Conservation (phyloP, 2,888 invertebrate genomes). For the Apoderus coryli region DNA sequence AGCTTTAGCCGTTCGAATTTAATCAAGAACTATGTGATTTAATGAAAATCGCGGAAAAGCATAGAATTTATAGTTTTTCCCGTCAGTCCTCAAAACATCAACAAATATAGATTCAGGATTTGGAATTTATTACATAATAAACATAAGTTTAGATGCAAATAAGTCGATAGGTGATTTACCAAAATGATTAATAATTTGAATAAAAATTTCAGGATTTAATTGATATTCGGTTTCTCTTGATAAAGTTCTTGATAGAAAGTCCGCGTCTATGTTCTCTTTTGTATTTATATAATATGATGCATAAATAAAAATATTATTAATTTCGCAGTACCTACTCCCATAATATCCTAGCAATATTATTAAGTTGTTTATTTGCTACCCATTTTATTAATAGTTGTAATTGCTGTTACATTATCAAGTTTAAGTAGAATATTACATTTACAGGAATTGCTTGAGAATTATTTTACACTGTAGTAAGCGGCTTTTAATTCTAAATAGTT, state of each 20-base stretch:
- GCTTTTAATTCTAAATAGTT: constrained; percentile 13
- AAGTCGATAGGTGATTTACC: no score
- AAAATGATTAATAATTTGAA: no score
- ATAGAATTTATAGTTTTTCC: no score
- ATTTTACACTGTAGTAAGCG: constrained; percentile 11
- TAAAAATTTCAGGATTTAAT: constrained; percentile 6
- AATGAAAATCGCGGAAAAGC: no score
- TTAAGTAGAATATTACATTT: constrained; percentile 13
- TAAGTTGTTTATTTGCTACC: constrained; percentile 9
- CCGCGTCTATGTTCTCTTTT: constrained; percentile 19
- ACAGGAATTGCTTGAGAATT: constrained; percentile 12
- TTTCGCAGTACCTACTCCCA: constrained; percentile 14
- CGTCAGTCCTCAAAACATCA: no score
- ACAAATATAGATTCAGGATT: no score
- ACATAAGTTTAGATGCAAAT: no score
- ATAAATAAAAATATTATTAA: constrained; percentile 17
- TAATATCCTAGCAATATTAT: constrained; percentile 7
- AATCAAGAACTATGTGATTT: no score
- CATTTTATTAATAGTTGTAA: constrained; percentile 12
- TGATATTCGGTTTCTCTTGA: constrained; percentile 12
- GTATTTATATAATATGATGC: constrained; percentile 22
- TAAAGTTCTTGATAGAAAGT: constrained; percentile 15
- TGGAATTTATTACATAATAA: no score
- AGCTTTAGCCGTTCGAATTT: no score
- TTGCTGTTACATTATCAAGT: constrained; percentile 12